Evolutionary conservation across 2,888 invertebrate species (phyloP).

Genomic region (Aspidapion aeneum): DNA sequence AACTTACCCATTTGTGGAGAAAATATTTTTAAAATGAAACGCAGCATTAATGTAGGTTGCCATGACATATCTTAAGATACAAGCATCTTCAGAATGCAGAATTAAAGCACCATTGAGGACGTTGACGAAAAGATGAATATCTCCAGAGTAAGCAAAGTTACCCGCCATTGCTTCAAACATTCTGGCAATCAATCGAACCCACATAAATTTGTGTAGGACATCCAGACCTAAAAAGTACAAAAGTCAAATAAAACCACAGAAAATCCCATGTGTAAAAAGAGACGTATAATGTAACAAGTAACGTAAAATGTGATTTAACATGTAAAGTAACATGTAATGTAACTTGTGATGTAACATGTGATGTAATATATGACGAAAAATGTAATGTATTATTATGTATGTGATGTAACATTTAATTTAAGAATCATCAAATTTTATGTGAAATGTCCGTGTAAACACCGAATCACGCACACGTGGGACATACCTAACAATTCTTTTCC

Average conservation of each 20-base stretch:
- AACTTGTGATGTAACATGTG: no score
- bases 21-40: conserved; percentile 97
- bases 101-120: conserved; percentile 96
- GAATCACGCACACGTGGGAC: no score
- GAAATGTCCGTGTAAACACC: no score
- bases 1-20: conserved; percentile 90
- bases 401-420: no score
- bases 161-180: conserved; percentile 99
- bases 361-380: no score
- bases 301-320: no score
- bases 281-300: no score
- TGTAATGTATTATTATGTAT: no score
- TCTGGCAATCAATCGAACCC: conserved; percentile 92
- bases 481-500: conserved; percentile 63
- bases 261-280: no score
- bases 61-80: conserved; percentile 92
- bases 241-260: no score
- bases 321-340: no score
- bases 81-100: conserved; percentile 94
- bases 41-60: conserved; percentile 97
- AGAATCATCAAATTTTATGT: no score
- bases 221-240: conserved; percentile 61
- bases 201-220: conserved; percentile 97
- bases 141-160: conserved; percentile 94
- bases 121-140: conserved; percentile 96